These are phyloP conservation scores for Neopipo cinnamomea DNA, from an alignment of 2,113 vertebrate genomes.

Conservation along the genomic window DNA sequence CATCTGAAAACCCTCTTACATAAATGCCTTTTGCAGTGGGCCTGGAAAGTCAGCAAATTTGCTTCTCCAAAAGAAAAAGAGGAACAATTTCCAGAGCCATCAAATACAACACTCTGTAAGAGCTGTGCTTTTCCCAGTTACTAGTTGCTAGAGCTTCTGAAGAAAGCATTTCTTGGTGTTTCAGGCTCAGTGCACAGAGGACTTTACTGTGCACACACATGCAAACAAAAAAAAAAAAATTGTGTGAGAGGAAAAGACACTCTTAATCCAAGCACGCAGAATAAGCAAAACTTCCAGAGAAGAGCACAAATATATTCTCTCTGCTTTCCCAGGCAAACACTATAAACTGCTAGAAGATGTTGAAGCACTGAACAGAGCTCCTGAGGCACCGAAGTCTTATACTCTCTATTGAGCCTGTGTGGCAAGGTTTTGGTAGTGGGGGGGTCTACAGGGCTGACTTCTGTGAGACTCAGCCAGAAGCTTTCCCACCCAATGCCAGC, in stretches of 20 bases:
- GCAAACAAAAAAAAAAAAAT: neutral
- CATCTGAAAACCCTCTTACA: neutral
- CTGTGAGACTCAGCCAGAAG: neutral
- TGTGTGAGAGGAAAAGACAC: neutral
- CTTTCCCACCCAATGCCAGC: rapidly evolving
- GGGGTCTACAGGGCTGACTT: neutral
- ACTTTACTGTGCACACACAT: neutral
- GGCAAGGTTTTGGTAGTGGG: neutral
- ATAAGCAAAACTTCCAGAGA: neutral
- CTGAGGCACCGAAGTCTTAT: neutral
- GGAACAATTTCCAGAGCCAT: neutral
- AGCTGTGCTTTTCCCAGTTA: neutral
- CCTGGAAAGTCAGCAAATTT: neutral
- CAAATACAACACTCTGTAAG: neutral
- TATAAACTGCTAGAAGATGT: neutral
- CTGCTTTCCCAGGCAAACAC: neutral
- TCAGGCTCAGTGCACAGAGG: neutral
- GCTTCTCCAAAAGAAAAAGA: neutral
- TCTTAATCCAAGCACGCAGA: neutral
- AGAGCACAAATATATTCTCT: neutral
- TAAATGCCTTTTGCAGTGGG: neutral
- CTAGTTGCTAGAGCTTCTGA: neutral
- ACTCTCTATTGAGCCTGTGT: neutral
- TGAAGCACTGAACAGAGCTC: neutral
- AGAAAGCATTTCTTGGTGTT: neutral